Base-by-base conservation (phyloP, 2,888 invertebrate genomes). In the Oxyteleia sp. region DNA sequence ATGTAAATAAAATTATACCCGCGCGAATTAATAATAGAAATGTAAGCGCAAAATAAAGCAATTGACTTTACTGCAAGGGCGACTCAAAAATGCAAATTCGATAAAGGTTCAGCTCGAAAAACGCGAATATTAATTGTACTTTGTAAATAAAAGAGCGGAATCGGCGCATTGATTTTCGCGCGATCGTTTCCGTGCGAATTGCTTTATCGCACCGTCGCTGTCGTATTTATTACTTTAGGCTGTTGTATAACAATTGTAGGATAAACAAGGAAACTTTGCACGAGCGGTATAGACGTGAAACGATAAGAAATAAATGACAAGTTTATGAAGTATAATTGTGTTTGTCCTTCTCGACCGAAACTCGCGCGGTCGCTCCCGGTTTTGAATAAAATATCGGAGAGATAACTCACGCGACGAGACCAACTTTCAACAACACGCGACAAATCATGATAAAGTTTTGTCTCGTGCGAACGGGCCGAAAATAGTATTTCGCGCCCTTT, bases 391-490 rank as follows among this genome's bases (percentile, higher is more conserved):
- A 15, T 41, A 23, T 23, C 32, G 23, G 20, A 10, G 10, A 57
- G 72, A 72, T 72, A 72, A 63, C 23, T 53, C 72, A 63, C 53
- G 16, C 49, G 32, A 32, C 13, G 32, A 43, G 41, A n/a, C n/a
- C 5, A 72, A 61, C 63, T 72, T 63, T 13, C 0, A 72, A 63
- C 38, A 53, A 63, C 41, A 51, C 32, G 53, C 11, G 29, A 63
- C 43, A 72, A 63, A 61, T 72, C 61, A 72, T 43, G 53, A 63
- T 63, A 51, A 63, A 43, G 13, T 53, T 29, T 68, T 68, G 43
- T 68, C 53, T 68, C 4, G 45, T 68, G 43, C 16, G 53, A 68
- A 49, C 16, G 51, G 53, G 26, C 53, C 53, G 10, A 43, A 53
- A 68, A 53, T 68, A 53, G 64, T 64, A 8, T 64, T 64, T 49